Percentiles rank a stretch among this genome's conserved stretches.
Evolutionary conservation across 2,797 vertebrate species (phyloP).

Genomic region (Phoeniculus purpureus): DNA sequence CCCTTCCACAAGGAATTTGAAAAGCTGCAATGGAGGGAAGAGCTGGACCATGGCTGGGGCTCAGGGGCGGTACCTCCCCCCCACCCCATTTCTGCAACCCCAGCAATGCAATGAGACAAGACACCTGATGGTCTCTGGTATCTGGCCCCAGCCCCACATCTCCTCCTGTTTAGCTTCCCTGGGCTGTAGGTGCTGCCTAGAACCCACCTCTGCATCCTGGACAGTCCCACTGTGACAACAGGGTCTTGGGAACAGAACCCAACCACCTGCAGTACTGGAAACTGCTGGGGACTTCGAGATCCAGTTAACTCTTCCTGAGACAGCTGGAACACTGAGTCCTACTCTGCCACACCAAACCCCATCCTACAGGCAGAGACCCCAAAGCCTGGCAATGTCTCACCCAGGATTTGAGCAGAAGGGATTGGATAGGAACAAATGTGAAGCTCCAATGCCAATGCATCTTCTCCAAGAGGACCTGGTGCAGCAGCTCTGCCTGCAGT

Average conservation of each 20-base stretch:
- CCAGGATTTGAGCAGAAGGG: neutral
- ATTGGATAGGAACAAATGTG: neutral
- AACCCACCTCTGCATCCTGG: neutral
- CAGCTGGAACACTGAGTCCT: neutral
- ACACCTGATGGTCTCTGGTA: neutral
- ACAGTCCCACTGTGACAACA: rapidly evolving
- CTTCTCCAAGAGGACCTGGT: neutral
- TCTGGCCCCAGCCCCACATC: neutral
- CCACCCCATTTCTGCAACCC: neutral
- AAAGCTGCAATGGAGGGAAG: neutral
- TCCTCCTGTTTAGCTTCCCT: neutral
- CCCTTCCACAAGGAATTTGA: neutral
- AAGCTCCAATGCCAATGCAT: neutral
- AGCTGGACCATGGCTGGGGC: neutral
- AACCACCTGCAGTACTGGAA: rapidly evolving
- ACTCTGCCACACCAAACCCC: neutral
- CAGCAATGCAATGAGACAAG: neutral
- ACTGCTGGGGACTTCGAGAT: neutral
- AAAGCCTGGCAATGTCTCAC: neutral
- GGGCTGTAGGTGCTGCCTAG: neutral
- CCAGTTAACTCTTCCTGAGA: neutral
- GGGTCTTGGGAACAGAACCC: neutral
- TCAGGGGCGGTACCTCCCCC: neutral
- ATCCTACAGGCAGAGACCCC: neutral
- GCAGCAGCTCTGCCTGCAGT: rapidly evolving